Evolutionary conservation across 2,797 vertebrate genomes (phyloP).

Genomic region (Lindbergichthys nudifrons): DNA sequence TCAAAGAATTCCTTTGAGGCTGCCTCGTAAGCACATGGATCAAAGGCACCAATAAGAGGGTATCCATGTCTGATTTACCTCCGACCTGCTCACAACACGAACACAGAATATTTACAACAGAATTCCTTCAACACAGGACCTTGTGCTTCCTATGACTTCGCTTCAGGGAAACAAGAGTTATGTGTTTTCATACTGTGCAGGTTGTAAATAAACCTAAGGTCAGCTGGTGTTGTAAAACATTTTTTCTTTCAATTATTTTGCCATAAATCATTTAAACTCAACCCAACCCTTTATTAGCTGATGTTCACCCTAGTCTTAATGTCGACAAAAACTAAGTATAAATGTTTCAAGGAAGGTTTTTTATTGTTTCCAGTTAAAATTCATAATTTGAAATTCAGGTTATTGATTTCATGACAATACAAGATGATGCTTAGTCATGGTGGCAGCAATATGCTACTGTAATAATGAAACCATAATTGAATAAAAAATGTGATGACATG

Average conservation of each 20-base stretch:
- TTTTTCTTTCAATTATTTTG: not conserved
- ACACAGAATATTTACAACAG: constrained; percentile 13
- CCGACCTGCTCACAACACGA: constrained; percentile 27
- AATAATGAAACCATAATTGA: not conserved
- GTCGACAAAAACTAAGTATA: too few species aligned
- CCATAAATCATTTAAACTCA: not conserved
- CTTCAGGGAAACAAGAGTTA: not conserved
- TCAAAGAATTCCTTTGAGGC: not conserved
- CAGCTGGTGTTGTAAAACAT: not conserved
- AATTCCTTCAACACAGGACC: constrained; percentile 12
- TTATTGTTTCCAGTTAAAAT: too few species aligned
- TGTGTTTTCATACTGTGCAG: not conserved
- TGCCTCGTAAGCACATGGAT: constrained; percentile 7
- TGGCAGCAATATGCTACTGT: not conserved
- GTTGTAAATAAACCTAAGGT: constrained; percentile 2
- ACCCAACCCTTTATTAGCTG: not conserved
- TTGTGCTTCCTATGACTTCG: not conserved
- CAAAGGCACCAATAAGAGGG: constrained; percentile 28
- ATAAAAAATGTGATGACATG: not conserved
- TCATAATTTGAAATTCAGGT: too few species aligned
- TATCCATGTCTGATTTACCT: constrained; percentile 28
- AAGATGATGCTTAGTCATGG: not conserved
- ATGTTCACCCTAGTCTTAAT: not conserved
- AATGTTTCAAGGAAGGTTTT: too few species aligned
- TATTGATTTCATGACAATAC: too few species aligned